Evolutionary conservation across 2,888 invertebrate genomes (phyloP).

Genomic region (Drosophila buzzatii): DNA sequence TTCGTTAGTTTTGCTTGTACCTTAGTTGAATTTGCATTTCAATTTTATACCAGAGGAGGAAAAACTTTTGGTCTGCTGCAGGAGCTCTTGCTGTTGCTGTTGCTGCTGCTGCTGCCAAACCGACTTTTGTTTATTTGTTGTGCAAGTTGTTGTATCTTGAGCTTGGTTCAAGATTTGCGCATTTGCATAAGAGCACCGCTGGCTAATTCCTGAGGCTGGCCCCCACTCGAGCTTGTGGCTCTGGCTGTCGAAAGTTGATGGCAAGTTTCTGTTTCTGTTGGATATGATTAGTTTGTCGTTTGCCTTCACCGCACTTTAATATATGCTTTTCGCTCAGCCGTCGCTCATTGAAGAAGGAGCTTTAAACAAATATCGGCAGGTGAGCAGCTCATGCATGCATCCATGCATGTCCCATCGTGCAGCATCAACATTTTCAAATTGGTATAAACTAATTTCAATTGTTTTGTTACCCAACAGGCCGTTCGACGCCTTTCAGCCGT

Average conservation of each 20-base stretch:
- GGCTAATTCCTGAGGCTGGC: conserved; percentile 10
- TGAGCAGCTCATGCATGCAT: conserved; percentile 3
- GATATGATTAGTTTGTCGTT: conserved; percentile 57
- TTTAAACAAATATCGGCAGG: conserved; percentile 5
- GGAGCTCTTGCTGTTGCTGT: conserved; percentile 5
- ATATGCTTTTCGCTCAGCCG: background rate
- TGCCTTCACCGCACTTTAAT: background rate
- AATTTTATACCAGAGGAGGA: conserved; percentile 64
- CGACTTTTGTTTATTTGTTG: conserved; percentile 69
- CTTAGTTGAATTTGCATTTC: conserved; percentile 75
- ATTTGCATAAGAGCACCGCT: conserved; percentile 54
- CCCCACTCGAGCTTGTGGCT: conserved; percentile 6
- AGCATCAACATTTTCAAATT: background rate
- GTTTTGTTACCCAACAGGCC: conserved; percentile 5
- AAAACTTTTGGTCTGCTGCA: conserved; percentile 44
- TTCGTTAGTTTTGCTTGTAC: conserved; percentile 71
- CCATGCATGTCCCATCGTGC: background rate
- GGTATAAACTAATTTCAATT: conserved; percentile 24
- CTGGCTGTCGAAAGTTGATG: conserved; percentile 31
- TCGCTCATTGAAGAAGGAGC: background rate
- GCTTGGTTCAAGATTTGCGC: conserved; percentile 59
- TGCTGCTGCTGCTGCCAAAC: conserved; percentile 7
- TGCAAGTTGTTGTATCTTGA: conserved; percentile 69
- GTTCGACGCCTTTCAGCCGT: conserved; percentile 6
- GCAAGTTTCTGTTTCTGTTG: conserved; percentile 46